A percentile compares a stretch with the other conserved stretches of the same genome.
These are phyloP conservation scores for Grammomys surdaster DNA, from an alignment of 2,113 vertebrate genomes.

Conservation along the genomic window DNA sequence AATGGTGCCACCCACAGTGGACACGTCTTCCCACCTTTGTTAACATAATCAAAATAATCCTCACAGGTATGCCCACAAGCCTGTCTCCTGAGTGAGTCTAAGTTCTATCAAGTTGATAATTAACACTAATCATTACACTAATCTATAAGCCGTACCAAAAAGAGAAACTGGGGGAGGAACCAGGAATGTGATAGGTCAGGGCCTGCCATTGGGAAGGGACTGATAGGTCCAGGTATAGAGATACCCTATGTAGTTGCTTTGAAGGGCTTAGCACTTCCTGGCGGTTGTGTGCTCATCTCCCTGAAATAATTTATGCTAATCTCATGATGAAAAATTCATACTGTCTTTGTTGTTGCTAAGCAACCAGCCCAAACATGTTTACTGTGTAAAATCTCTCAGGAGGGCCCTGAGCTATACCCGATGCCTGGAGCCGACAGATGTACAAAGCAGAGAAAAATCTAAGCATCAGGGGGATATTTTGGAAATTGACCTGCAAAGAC, in stretches of 20 bases:
- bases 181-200: not conserved
- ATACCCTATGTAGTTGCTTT: not conserved
- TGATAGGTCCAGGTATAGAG: not conserved
- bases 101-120: not conserved
- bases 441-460: not conserved
- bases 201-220: not conserved
- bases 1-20: not conserved
- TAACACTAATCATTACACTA: not conserved
- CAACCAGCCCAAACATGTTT: conserved; percentile 81
- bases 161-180: not conserved
- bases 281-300: conserved; percentile 45
- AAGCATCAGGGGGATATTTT: not conserved
- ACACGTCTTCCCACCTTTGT: not conserved
- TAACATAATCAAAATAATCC: not conserved
- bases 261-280: not conserved
- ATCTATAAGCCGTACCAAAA: not conserved
- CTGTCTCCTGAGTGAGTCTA: not conserved
- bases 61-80: not conserved
- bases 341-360: conserved; percentile 76
- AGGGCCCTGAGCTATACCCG: not conserved
- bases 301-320: conserved; percentile 72
- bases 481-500: not conserved
- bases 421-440: not conserved
- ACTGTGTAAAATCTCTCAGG: conserved; percentile 60
- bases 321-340: conserved; percentile 73